phyloP scores from a whole-genome alignment of 2,888 invertebrate species.

The Spisula subtruncata region DNA sequence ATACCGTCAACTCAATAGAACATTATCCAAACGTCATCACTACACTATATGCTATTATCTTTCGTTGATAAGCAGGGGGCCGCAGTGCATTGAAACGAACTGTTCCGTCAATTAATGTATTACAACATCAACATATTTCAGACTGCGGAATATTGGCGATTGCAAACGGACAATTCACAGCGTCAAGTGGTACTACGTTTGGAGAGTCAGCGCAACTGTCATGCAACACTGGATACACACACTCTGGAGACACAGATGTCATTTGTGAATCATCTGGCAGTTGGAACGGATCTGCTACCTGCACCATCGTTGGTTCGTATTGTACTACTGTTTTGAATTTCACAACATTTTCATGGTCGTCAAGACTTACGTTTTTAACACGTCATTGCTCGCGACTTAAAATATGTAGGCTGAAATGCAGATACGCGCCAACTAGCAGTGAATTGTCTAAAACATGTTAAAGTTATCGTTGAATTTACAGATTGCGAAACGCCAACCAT shows the following conservation, averaged over 20 bases:
- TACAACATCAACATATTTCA: conserved; percentile 8
- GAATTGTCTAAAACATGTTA: no score
- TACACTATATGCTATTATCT: not conserved
- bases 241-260: conserved; percentile 13
- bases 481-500: no score
- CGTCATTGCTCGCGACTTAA: no score
- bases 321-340: not conserved
- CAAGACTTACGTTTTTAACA: no score
- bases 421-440: no score
- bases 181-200: conserved; percentile 38
- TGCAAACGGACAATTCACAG: conserved; percentile 20
- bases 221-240: conserved; percentile 45
- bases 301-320: conserved; percentile 38
- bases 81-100: not conserved
- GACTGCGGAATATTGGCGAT: conserved; percentile 41
- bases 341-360: conserved; percentile 4
- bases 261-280: conserved; percentile 40
- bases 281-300: conserved; percentile 24
- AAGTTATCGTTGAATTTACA: no score
- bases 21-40: not conserved
- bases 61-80: not conserved
- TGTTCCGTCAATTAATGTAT: not conserved
- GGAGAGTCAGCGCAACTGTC: conserved; percentile 37
- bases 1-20: not conserved
- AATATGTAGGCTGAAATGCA: no score